phyloP scores from a whole-genome alignment of 1,140 invertebrate species.

The Neodiprion lecontei region DNA sequence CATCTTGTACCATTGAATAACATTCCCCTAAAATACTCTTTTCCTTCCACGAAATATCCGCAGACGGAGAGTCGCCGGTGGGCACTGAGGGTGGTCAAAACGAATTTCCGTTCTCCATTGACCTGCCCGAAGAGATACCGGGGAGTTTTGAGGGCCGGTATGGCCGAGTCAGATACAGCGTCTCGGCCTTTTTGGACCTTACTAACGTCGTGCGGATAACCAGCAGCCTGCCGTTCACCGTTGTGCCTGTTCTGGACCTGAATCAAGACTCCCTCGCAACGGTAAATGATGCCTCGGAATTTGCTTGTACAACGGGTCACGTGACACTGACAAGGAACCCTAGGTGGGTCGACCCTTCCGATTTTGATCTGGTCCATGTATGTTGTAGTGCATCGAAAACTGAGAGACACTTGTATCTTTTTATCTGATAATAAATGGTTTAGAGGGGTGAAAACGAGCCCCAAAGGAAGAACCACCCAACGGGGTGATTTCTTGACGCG shows the following conservation, averaged over 20 bases:
- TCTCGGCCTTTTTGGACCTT: constrained; percentile 40
- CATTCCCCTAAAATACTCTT: background rate
- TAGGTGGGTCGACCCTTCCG: too few species aligned
- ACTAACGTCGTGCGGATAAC: constrained; percentile 31
- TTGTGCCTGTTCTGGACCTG: constrained; percentile 40
- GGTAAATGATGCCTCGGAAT: constrained; percentile 28
- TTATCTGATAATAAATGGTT: too few species aligned
- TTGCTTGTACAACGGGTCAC: too few species aligned
- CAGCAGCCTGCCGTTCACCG: constrained; percentile 42
- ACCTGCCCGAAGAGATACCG: constrained; percentile 41
- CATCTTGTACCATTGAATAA: too few species aligned
- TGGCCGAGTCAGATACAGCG: constrained; percentile 46
- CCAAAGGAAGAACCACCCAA: too few species aligned
- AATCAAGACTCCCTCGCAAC: constrained; percentile 43
- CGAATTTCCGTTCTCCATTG: constrained; percentile 41
- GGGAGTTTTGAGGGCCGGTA: constrained; percentile 51
- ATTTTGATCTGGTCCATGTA: too few species aligned
- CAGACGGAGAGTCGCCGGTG: constrained; percentile 32
- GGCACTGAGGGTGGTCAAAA: constrained; percentile 29
- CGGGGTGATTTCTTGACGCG: too few species aligned
- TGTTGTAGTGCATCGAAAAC: too few species aligned
- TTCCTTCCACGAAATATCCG: background rate
- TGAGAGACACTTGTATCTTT: too few species aligned
- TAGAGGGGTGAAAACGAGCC: too few species aligned
- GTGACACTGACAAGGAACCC: too few species aligned